Evolutionary conservation across 2,113 vertebrate genomes (phyloP).

Genomic region (human): GRCh38 chr14:39769501-39770000

Average conservation of each 20-base stretch:
- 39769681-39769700: neutral
- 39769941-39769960: neutral
- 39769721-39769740: neutral
- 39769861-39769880: neutral
- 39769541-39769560: neutral
- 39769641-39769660: neutral
- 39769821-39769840: neutral
- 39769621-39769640: constrained; percentile 14
- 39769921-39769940: neutral
- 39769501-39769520: neutral
- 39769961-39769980: neutral
- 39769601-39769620: neutral
- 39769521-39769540: neutral
- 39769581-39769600: constrained; percentile 20
- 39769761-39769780: neutral
- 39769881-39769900: neutral
- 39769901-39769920: neutral
- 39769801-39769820: neutral
- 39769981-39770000: neutral
- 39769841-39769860: neutral
- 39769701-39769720: neutral
- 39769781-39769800: neutral
- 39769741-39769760: neutral
- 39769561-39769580: constrained; percentile 14
- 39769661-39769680: neutral